phyloP scores from a whole-genome alignment of 2,888 invertebrate genomes.

The Ptychoptera contaminata region DNA sequence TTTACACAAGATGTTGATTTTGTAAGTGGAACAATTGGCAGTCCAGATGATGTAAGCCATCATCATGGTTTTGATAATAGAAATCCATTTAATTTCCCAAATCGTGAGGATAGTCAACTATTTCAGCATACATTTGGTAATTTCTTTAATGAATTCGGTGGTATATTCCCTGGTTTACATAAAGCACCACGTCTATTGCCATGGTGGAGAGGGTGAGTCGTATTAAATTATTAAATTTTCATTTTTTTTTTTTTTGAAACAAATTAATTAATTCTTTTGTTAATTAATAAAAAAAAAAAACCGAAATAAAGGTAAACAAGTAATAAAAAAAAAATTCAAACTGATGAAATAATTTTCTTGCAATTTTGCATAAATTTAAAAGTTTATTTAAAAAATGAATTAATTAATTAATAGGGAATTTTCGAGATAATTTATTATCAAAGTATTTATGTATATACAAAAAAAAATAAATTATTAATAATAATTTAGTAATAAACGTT shows the following conservation, averaged over 20 bases:
- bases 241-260: neutral
- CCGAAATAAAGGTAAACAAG: conserved; percentile 2
- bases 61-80: conserved; percentile 1
- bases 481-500: too few relatives aligned
- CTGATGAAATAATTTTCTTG: neutral
- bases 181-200: conserved; percentile 12
- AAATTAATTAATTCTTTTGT: neutral
- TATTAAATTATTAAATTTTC: neutral
- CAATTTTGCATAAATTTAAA: too few relatives aligned
- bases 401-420: too few relatives aligned
- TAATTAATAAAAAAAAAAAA: conserved; percentile 2
- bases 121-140: conserved; percentile 5
- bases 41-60: conserved; percentile 1
- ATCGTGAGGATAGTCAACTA: neutral
- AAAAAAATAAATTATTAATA: too few relatives aligned
- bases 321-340: neutral
- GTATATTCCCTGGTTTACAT: neutral
- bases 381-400: too few relatives aligned
- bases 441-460: too few relatives aligned
- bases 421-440: too few relatives aligned
- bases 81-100: conserved; percentile 1
- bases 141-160: neutral
- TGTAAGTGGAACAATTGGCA: conserved; percentile 3
- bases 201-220: conserved; percentile 30
- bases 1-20: neutral